Conservation (phyloP, 2,888 invertebrate genomes). For the Papilio gigon region DNA sequence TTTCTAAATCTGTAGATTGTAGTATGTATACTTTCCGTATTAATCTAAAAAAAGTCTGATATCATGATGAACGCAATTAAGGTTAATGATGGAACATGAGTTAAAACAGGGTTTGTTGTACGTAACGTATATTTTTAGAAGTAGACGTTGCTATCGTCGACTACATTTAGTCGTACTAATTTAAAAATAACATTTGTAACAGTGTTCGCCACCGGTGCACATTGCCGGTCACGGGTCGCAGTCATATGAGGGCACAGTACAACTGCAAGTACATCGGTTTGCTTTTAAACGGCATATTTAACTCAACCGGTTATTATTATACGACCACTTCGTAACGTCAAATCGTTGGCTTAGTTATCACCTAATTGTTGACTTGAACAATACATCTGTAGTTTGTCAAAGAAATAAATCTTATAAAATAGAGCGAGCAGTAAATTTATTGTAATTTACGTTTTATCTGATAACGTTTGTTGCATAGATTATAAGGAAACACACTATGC, state of each 20-base stretch:
- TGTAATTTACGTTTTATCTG: neutral
- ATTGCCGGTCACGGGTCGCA: constrained; percentile 36
- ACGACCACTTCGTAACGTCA: constrained; percentile 23
- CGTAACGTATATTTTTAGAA: constrained; percentile 4
- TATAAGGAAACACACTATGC: neutral
- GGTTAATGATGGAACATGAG: neutral
- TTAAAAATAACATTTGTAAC: constrained; percentile 42
- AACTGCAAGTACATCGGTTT: constrained; percentile 43
- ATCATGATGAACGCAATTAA: neutral
- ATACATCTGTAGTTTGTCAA: neutral
- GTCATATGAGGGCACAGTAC: constrained; percentile 43
- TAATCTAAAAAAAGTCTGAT: neutral
- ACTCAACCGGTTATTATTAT: constrained; percentile 42
- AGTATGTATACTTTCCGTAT: neutral
- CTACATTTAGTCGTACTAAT: constrained; percentile 54
- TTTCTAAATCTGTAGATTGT: too few relatives aligned
- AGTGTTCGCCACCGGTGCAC: constrained; percentile 21
- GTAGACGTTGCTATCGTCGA: constrained; percentile 53
- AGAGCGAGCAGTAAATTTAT: neutral
- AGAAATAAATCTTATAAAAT: neutral
- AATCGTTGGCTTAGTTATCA: constrained; percentile 17
- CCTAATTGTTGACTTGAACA: neutral
- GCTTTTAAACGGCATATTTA: constrained; percentile 46
- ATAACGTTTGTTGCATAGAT: neutral
- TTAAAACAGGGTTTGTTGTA: neutral